phyloP scores from a whole-genome alignment of 2,888 invertebrate species.

The Acronicta psi region DNA sequence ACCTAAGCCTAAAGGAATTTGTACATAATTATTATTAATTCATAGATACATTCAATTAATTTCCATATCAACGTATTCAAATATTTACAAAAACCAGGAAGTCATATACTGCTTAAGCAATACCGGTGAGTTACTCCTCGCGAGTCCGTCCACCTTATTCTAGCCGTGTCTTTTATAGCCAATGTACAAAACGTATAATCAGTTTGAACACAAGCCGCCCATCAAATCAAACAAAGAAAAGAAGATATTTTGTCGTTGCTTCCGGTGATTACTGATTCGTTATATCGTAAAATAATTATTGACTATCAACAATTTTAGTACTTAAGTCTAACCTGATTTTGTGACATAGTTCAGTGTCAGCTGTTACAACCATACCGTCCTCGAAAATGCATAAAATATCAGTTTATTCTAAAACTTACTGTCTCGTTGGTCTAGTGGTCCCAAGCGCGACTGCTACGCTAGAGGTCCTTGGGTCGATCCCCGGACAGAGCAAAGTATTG shows the following conservation, averaged over 20 bases:
- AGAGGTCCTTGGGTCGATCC: no score
- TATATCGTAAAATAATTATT: constrained; percentile 15
- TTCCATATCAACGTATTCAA: constrained; percentile 40
- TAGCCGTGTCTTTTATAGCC: background rate
- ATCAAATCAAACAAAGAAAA: background rate
- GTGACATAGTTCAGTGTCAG: constrained; percentile 29
- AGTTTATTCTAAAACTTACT: no score
- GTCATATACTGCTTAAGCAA: constrained; percentile 20
- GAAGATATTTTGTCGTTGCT: background rate
- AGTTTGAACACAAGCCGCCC: background rate
- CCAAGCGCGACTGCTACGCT: no score
- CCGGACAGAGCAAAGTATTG: no score
- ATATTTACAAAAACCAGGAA: constrained; percentile 42
- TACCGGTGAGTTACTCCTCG: background rate
- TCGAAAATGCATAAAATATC: no score
- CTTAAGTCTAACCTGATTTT: constrained; percentile 31
- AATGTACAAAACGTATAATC: background rate
- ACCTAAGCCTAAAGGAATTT: constrained; percentile 49
- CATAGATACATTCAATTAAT: constrained; percentile 43
- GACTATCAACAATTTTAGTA: constrained; percentile 17
- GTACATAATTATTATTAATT: constrained; percentile 48
- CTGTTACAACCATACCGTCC: constrained; percentile 24
- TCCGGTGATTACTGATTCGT: background rate
- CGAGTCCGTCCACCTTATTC: background rate
- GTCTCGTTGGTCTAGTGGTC: no score